These are phyloP conservation scores for Pitangus sulphuratus DNA, from an alignment of 2,797 vertebrate genomes.

Conservation along the genomic window DNA sequence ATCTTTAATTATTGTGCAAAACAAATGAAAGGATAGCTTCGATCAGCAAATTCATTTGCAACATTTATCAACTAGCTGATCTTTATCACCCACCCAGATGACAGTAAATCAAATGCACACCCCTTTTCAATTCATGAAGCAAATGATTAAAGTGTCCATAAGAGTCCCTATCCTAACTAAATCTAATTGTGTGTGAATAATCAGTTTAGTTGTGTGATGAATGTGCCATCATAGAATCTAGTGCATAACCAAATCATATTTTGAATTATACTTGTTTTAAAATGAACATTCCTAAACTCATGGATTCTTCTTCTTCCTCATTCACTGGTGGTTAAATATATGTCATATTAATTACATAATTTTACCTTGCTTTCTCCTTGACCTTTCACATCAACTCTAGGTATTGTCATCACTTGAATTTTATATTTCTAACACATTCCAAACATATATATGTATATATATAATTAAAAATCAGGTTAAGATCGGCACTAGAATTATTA, in stretches of 20 bases:
- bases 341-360: fast-evolving
- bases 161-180: constrained; percentile 26
- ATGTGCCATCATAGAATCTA: constrained; percentile 13
- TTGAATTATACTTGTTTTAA: neutral
- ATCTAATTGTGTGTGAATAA: constrained; percentile 64
- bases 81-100: constrained; percentile 62
- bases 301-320: neutral
- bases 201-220: neutral
- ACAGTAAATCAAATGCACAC: constrained; percentile 69
- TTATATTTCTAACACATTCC: neutral
- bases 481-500: neutral
- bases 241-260: neutral
- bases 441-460: neutral
- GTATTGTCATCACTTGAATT: neutral
- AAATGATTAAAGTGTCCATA: constrained; percentile 68
- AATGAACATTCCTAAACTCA: neutral
- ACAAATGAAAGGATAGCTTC: constrained; percentile 65
- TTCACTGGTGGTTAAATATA: neutral
- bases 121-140: constrained; percentile 51
- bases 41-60: constrained; percentile 61
- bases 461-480: neutral
- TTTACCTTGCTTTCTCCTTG: neutral
- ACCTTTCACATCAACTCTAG: neutral
- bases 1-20: constrained; percentile 74
- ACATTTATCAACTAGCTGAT: constrained; percentile 68